A percentile compares a stretch with the other conserved stretches of the same genome.
Conservation (phyloP, 2,797 vertebrate species). For the Streptopelia turtur region DNA sequence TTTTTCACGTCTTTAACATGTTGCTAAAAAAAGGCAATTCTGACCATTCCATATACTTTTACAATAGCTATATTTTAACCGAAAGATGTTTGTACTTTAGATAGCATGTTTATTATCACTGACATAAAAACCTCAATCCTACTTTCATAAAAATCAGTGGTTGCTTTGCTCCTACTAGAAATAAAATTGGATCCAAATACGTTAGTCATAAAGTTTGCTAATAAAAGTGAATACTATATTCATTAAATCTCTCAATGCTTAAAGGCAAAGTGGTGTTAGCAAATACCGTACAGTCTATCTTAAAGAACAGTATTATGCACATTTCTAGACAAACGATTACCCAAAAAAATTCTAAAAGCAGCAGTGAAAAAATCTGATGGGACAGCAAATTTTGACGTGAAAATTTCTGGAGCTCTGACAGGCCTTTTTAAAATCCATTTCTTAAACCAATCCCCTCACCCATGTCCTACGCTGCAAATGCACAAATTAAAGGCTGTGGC, state of each 20-base stretch:
- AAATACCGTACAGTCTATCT: background rate
- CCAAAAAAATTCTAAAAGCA: constrained; percentile 14
- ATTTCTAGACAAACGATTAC: background rate
- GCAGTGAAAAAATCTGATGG: background rate
- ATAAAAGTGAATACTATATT: background rate
- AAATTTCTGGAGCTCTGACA: constrained; percentile 34
- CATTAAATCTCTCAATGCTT: constrained; percentile 28
- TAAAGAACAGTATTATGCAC: constrained; percentile 1
- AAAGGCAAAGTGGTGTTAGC: constrained; percentile 22
- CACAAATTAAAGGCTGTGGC: background rate
- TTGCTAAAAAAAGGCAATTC: background rate
- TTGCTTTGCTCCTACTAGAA: constrained; percentile 24
- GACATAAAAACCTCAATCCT: constrained; percentile 12
- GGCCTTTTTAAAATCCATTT: constrained; percentile 12
- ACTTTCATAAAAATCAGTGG: constrained; percentile 20
- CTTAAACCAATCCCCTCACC: background rate
- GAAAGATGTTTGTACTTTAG: constrained; percentile 1
- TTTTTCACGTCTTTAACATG: constrained; percentile 3
- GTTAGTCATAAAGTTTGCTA: background rate
- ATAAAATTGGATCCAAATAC: constrained; percentile 23
- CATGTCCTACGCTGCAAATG: background rate
- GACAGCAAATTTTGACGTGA: constrained; percentile 5
- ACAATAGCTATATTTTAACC: background rate
- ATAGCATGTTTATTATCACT: constrained; percentile 2
- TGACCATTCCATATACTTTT: background rate